phyloP scores from a whole-genome alignment of 2,797 vertebrate species.

The Tarsius wallacei region DNA sequence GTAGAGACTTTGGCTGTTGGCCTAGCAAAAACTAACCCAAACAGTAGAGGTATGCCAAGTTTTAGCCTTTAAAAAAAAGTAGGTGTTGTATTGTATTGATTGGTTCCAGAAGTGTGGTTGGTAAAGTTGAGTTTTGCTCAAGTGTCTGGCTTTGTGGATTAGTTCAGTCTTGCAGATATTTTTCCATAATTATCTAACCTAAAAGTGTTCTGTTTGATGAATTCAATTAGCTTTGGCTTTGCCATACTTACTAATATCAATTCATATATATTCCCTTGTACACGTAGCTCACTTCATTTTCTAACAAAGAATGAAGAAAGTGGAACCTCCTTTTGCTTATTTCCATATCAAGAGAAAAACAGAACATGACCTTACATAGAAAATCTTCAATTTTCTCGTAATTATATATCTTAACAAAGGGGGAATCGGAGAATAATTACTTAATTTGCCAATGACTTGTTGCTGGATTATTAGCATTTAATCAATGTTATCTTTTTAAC shows the following conservation, averaged over 20 bases:
- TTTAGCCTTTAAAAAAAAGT: neutral
- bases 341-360: slow-evolving; percentile 25
- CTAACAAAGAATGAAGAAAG: neutral
- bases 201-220: slow-evolving; percentile 80
- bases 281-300: neutral
- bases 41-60: slow-evolving; percentile 79
- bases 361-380: neutral
- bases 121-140: slow-evolving; percentile 80
- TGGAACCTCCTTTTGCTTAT: slow-evolving; percentile 3
- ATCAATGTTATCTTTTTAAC: neutral
- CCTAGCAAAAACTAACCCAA: slow-evolving; percentile 76
- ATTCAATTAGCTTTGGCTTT: slow-evolving; percentile 78
- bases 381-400: slow-evolving; percentile 26
- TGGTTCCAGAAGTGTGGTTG: slow-evolving; percentile 75
- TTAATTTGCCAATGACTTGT: neutral
- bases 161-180: slow-evolving; percentile 83
- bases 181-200: slow-evolving; percentile 83
- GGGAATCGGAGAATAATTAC: neutral
- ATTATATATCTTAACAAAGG: neutral
- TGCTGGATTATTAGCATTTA: slow-evolving; percentile 34
- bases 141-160: slow-evolving; percentile 83
- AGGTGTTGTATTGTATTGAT: slow-evolving; percentile 73
- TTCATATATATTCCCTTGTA: neutral
- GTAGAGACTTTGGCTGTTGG: slow-evolving; percentile 79
- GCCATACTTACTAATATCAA: slow-evolving; percentile 71